These are phyloP conservation scores for Acleris literana DNA, from an alignment of 2,888 invertebrate species.

Conservation along the genomic window DNA sequence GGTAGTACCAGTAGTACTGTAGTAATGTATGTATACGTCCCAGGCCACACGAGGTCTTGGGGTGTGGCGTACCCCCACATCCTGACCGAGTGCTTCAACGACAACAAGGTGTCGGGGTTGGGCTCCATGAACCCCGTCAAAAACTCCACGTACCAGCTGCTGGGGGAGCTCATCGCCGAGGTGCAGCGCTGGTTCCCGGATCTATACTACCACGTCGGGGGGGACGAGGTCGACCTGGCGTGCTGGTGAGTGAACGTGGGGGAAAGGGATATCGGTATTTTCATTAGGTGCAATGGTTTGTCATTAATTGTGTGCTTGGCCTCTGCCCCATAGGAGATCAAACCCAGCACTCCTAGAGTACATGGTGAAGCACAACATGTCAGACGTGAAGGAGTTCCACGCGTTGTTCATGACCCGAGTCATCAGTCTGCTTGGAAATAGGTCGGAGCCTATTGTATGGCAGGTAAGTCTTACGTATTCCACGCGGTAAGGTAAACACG, in stretches of 20 bases:
- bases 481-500: too few relatives aligned
- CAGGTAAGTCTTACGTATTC: constrained; percentile 52
- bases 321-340: constrained; percentile 53
- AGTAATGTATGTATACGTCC: not conserved
- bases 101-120: constrained; percentile 65
- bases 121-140: constrained; percentile 93
- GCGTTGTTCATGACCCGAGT: constrained; percentile 63
- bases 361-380: constrained; percentile 58
- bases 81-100: constrained; percentile 88
- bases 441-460: constrained; percentile 65
- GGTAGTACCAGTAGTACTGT: too few relatives aligned
- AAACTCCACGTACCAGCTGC: constrained; percentile 86
- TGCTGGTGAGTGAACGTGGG: constrained; percentile 87
- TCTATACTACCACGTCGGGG: constrained; percentile 93
- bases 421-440: constrained; percentile 57
- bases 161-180: constrained; percentile 87
- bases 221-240: constrained; percentile 93
- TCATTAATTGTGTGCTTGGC: too few relatives aligned
- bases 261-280: too few relatives aligned
- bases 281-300: too few relatives aligned
- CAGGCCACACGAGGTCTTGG: constrained; percentile 92
- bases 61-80: constrained; percentile 89
- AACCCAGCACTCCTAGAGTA: constrained; percentile 59
- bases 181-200: constrained; percentile 89
- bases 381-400: constrained; percentile 51